Conservation (phyloP, 2,888 invertebrate genomes). For the Copidosoma aretas region DNA sequence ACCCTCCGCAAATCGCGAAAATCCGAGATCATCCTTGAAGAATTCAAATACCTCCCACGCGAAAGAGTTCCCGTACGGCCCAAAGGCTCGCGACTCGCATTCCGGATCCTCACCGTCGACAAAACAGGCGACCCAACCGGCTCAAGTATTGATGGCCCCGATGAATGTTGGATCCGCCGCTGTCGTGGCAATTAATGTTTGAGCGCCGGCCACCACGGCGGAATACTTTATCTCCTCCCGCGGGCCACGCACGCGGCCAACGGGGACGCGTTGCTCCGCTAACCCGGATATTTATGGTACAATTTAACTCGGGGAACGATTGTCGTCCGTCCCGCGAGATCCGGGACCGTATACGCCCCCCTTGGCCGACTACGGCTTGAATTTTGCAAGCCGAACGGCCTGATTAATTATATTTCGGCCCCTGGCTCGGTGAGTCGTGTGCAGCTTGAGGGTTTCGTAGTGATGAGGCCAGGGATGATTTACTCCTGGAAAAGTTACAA, state of each 20-base stretch:
- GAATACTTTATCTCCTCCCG: constrained; percentile 32
- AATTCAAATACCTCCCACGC: background rate
- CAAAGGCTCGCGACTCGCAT: background rate
- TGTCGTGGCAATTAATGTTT: constrained; percentile 36
- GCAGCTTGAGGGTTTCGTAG: too few relatives aligned
- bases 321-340: constrained; percentile 35
- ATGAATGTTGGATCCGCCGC: constrained; percentile 26
- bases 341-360: constrained; percentile 11
- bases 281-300: constrained; percentile 36
- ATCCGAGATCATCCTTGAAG: background rate
- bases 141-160: constrained; percentile 12
- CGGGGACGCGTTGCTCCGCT: background rate
- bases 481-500: too few relatives aligned
- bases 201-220: background rate
- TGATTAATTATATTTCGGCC: constrained; percentile 30
- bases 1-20: background rate
- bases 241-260: background rate
- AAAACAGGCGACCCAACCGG: background rate
- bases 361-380: constrained; percentile 1
- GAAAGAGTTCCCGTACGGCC: background rate
- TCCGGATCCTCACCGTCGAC: background rate
- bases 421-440: too few relatives aligned
- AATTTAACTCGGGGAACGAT: constrained; percentile 39
- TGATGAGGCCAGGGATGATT: too few relatives aligned
- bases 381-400: constrained; percentile 32